phyloP scores from a whole-genome alignment of 2,113 vertebrate genomes.

The Oxyruncus cristatus region DNA sequence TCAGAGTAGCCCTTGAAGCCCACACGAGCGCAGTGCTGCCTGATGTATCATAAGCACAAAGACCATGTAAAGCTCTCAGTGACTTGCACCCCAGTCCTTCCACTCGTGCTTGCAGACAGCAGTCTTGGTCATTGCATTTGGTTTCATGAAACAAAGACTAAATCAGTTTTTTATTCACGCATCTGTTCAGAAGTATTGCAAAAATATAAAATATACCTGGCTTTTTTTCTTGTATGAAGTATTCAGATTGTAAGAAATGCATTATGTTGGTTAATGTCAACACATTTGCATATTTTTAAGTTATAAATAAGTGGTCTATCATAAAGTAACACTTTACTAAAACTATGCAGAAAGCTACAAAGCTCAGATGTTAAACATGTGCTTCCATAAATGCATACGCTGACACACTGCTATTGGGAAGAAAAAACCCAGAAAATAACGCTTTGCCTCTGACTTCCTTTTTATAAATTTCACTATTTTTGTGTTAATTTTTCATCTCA shows the following conservation, averaged over 20 bases:
- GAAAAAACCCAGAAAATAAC: background rate
- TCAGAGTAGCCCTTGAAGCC: background rate
- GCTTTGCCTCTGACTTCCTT: background rate
- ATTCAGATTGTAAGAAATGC: background rate
- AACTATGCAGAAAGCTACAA: background rate
- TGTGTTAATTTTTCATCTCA: background rate
- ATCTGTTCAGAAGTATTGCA: background rate
- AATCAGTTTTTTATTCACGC: background rate
- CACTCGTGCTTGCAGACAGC: background rate
- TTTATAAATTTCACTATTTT: background rate
- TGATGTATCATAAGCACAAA: background rate
- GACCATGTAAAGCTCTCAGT: background rate
- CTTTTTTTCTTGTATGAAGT: background rate
- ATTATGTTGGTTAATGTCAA: background rate
- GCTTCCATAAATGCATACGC: background rate
- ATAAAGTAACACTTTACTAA: background rate
- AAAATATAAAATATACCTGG: background rate
- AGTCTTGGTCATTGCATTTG: background rate
- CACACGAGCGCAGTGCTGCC: rapidly evolving
- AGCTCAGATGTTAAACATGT: background rate
- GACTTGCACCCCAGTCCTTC: background rate
- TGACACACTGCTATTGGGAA: background rate
- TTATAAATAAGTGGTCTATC: background rate
- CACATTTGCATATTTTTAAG: background rate
- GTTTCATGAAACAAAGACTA: background rate